Evolutionary conservation across 1,140 invertebrate species (phyloP).

Genomic region (Helicoverpa armigera): DNA sequence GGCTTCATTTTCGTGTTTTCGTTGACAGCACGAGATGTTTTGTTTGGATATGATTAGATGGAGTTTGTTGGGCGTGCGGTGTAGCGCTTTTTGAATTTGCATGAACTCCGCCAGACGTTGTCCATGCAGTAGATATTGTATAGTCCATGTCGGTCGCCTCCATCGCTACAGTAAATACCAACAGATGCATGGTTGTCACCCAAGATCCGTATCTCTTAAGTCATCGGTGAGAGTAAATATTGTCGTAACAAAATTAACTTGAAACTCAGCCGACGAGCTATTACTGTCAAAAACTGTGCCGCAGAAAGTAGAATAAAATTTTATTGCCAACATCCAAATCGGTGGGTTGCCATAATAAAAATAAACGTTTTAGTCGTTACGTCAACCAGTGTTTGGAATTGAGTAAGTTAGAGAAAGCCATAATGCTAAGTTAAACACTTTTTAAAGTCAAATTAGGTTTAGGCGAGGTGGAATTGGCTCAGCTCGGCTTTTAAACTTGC

Average conservation of each 20-base stretch:
- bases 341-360: constrained; percentile 49
- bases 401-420: constrained; percentile 48
- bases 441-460: constrained; percentile 49
- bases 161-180: constrained; percentile 1
- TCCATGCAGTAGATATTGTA: constrained; percentile 31
- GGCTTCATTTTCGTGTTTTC: constrained; percentile 43
- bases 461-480: constrained; percentile 34
- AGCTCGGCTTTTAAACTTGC: constrained; percentile 39
- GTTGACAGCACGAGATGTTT: constrained; percentile 46
- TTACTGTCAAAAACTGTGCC: constrained; percentile 49
- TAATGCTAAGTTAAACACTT: constrained; percentile 48
- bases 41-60: constrained; percentile 38
- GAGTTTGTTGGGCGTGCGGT: constrained; percentile 13
- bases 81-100: constrained; percentile 46
- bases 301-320: constrained; percentile 46
- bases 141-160: constrained; percentile 21
- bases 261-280: constrained; percentile 40
- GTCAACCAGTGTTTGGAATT: constrained; percentile 48
- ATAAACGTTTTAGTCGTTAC: constrained; percentile 51
- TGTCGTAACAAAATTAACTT: constrained; percentile 20
- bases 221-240: constrained; percentile 22
- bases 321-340: constrained; percentile 47
- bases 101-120: constrained; percentile 9
- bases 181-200: constrained; percentile 32
- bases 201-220: not conserved